Percentiles rank a stretch among this genome's conserved stretches.
Evolutionary conservation across 2,888 invertebrate genomes (phyloP).

Genomic region (Drosophila formosana): DNA sequence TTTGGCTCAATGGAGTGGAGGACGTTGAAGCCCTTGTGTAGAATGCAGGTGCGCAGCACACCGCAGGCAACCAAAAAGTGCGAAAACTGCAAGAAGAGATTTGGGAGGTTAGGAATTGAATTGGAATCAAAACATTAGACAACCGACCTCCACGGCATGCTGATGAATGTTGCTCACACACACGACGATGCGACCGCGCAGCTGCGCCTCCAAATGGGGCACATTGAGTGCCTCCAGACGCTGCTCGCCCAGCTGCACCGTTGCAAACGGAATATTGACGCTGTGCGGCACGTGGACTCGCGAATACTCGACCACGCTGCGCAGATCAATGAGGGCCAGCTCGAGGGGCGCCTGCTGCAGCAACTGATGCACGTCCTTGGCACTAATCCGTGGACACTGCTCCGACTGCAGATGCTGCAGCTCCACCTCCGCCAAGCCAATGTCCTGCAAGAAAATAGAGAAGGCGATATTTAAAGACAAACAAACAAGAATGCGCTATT

Average conservation of each 20-base stretch:
- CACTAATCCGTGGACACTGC: constrained; percentile 93
- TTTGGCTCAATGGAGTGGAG: constrained; percentile 89
- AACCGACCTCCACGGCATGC: constrained; percentile 89
- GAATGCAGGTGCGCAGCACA: constrained; percentile 92
- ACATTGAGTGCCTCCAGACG: constrained; percentile 90
- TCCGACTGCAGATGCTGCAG: constrained; percentile 90
- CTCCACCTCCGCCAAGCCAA: constrained; percentile 87
- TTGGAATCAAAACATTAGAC: not conserved
- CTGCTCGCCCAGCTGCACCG: constrained; percentile 89
- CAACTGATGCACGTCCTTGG: constrained; percentile 92
- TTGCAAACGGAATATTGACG: constrained; percentile 95
- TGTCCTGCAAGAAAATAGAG: constrained; percentile 86
- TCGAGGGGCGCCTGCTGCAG: constrained; percentile 87
- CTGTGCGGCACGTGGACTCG: constrained; percentile 92
- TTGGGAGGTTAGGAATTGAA: not conserved
- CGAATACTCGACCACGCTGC: constrained; percentile 87
- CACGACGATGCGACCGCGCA: constrained; percentile 89
- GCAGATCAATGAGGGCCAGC: constrained; percentile 89
- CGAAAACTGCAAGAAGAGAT: constrained; percentile 89
- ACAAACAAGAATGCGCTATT: no score
- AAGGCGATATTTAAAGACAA: no score
- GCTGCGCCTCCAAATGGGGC: constrained; percentile 87
- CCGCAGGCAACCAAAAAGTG: constrained; percentile 92
- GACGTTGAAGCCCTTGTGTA: constrained; percentile 95
- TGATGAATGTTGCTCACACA: constrained; percentile 93